Evolutionary conservation across 2,888 invertebrate genomes (phyloP), one percentile per base, ranked within the genome.

Genomic region (Andrena camellia): DNA sequence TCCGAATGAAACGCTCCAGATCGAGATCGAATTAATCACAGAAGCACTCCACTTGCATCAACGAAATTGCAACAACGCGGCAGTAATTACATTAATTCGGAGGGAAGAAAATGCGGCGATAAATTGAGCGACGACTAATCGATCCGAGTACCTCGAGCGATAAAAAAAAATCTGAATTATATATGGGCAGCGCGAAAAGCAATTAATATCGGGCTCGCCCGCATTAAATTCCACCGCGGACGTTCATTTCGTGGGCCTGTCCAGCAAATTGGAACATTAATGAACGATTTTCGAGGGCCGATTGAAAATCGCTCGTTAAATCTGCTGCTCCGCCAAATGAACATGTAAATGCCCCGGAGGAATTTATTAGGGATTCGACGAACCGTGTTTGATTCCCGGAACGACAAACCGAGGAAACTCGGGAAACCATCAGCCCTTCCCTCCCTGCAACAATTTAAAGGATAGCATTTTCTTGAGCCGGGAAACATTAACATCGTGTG

Each of bases 251-350:
- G 42, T 6, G 35, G 4, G 23, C 8, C 17, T n/a, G 35, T 23
- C 63, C 20, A 7, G 5, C 35, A 13, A 42, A 63, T 20, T 63
- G 63, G 35, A 63, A 70, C 35, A 13, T 60, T 70, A 70, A 70
- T 26, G 62, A 71, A 23, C 23, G 50, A 62, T 62, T 62, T 52
- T 33, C 71, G 17, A 33, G 50, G 31, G 4, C n/a, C 31, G 20
- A 23, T 62, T 29, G 60, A 48, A 59, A 48, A 60, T 60, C 29
- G 26, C 20, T 48, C 31, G 60, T 60, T 50, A 42, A 59, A 29
- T 35, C n/a, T 31, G 52, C 7, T 3, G 6, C 17, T 6, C 2
- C 13, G 8, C 1, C 17, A 54, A 59, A 26, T 29, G 35, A 42
- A 42, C 33, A 10, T 17, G 42, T 7, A 7, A 33, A 35, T n/a